Conservation (phyloP, 2,888 invertebrate genomes). For the Erebia aethiops region DNA sequence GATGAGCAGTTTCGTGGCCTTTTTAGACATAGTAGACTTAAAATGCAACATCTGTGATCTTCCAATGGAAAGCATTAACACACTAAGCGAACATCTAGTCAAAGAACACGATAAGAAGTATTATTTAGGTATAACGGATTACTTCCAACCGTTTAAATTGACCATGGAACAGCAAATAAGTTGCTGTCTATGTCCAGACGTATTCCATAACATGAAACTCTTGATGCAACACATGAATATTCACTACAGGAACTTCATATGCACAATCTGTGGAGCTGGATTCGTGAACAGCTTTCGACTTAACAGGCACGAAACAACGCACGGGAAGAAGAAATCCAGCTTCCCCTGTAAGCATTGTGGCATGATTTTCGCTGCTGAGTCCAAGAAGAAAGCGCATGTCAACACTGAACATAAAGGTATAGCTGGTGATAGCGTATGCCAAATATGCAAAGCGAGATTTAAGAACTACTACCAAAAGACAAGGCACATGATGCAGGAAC, state of each 20-base stretch:
- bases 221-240: conserved; percentile 76
- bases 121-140: conserved; percentile 66
- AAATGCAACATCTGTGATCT: conserved; percentile 68
- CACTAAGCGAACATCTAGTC: conserved; percentile 64
- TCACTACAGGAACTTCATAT: conserved; percentile 74
- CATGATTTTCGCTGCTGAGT: conserved; percentile 66
- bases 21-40: conserved; percentile 70
- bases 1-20: conserved; percentile 70
- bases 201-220: conserved; percentile 71
- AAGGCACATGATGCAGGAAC: conserved; percentile 72
- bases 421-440: conserved; percentile 73
- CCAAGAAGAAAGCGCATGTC: conserved; percentile 71
- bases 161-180: conserved; percentile 65
- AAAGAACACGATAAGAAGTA: conserved; percentile 66
- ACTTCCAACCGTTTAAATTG: conserved; percentile 68
- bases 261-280: conserved; percentile 72
- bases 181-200: conserved; percentile 68
- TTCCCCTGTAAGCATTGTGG: conserved; percentile 70
- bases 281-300: conserved; percentile 72
- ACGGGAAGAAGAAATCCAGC: conserved; percentile 68
- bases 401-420: conserved; percentile 74
- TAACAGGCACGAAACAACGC: conserved; percentile 70
- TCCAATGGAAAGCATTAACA: conserved; percentile 56
- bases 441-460: conserved; percentile 73
- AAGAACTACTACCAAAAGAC: conserved; percentile 77